Conservation (phyloP, 2,888 invertebrate species). For the Flexamia atlantica region DNA sequence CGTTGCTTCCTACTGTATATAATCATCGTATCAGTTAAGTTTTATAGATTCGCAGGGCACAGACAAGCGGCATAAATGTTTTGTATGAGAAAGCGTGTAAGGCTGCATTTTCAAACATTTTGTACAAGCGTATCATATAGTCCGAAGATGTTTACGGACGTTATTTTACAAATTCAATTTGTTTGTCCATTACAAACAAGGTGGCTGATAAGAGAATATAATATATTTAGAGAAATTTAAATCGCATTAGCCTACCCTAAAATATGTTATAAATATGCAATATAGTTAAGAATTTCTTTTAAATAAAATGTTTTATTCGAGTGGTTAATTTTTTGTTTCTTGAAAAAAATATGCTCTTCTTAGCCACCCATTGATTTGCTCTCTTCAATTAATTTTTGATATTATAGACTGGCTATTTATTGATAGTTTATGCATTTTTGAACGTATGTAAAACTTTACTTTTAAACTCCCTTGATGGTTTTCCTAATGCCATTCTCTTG, state of each 20-base stretch:
- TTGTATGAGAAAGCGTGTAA: constrained; percentile 28
- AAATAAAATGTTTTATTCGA: not conserved
- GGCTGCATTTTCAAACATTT: constrained; percentile 39
- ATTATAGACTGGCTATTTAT: constrained; percentile 9
- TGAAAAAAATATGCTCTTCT: not conserved
- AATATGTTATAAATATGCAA: not conserved
- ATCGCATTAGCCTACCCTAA: not conserved
- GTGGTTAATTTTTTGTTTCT: not conserved
- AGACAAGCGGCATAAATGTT: not conserved
- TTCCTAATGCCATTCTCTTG: constrained; percentile 1
- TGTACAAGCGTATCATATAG: constrained; percentile 13
- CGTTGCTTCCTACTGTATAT: constrained; percentile 26
- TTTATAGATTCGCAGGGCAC: constrained; percentile 30
- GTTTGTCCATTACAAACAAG: not conserved
- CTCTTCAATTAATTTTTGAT: not conserved
- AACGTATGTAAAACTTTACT: not conserved
- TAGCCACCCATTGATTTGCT: constrained; percentile 6
- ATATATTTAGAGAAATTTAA: not conserved
- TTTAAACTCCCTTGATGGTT: not conserved
- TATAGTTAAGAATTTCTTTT: not conserved
- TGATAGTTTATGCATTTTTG: not conserved
- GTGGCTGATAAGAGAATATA: constrained; percentile 24
- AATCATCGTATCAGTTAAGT: constrained; percentile 36
- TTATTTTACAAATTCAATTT: constrained; percentile 4
- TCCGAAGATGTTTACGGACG: not conserved